Base-by-base conservation (phyloP, 2,113 vertebrate genomes). In the Mesocricetus auratus region DNA sequence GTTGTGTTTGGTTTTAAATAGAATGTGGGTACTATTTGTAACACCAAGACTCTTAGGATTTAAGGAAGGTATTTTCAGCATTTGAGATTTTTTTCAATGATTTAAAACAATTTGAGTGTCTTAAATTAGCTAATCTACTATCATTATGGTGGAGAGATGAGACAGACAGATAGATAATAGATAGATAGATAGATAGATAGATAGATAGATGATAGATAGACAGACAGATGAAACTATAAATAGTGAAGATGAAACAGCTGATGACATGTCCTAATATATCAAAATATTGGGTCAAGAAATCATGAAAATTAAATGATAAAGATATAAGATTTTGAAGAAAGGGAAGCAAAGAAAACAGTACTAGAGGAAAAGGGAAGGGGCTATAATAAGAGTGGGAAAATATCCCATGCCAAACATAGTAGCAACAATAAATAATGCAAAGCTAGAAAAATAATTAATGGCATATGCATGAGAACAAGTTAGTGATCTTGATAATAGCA, bases 371-470 rank as follows among this genome's bases (percentile, higher is more conserved):
- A 42, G 39, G 12, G 10, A 5, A 47, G 86, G 62, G 74, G 26
- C 8, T 56, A 26, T 3, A 31, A 45, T 53, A 26, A 47, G 33
- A 82, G 16, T 81, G 36, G 56, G 39, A 82, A 4, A 73, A 11
- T 62, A 69, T 11, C 5, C 42, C 73, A n/a, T 73, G 77, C 17
- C 71, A 68, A 94, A 73, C 31, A 6, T 26, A 87, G n/a, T 33
- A 60, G 36, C 62, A 90, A 29, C 21, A 69, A 56, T 83, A 53
- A 89, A 77, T 90, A 89, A 86, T 64, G 47, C n/a, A 78, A 73
- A 93, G 26, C 36, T 17, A 83, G 56, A 69, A 92, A 94, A 90
- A 56, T 68, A 69, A 87, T 89, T 45, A 56, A 24, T 79, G 62
- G 45, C 29, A 24, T 39, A 2, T 4, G 19, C 9, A 22, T 19